These are phyloP conservation scores for Xenopus petersii DNA, from an alignment of 2,797 vertebrate species.

Conservation along the genomic window DNA sequence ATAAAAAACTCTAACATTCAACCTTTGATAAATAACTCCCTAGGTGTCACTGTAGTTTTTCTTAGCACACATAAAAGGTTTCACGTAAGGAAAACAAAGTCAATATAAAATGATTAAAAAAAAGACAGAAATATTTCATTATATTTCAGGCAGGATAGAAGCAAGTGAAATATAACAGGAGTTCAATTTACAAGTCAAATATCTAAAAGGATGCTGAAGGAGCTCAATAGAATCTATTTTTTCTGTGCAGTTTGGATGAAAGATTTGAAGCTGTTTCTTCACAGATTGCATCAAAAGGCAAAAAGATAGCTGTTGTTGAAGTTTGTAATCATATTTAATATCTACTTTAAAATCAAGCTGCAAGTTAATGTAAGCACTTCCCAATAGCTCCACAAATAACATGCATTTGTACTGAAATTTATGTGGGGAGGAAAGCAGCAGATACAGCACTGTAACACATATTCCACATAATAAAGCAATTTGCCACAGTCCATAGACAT, in stretches of 20 bases:
- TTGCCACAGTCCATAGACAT: not conserved
- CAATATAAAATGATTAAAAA: too few relatives aligned
- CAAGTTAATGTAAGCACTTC: conserved; percentile 3
- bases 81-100: too few relatives aligned
- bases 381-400: not conserved
- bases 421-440: not conserved
- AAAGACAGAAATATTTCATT: too few relatives aligned
- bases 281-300: not conserved
- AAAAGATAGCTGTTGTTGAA: conserved; percentile 2
- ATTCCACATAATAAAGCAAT: not conserved
- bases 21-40: too few relatives aligned
- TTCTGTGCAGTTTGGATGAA: conserved; percentile 6
- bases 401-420: not conserved
- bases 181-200: conserved; percentile 10
- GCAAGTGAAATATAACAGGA: not conserved
- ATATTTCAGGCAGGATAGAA: too few relatives aligned
- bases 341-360: conserved; percentile 5
- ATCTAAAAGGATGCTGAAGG: not conserved
- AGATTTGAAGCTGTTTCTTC: not conserved
- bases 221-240: not conserved
- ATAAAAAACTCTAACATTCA: too few relatives aligned
- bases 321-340: conserved; percentile 14
- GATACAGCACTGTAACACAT: not conserved
- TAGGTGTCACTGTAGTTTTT: too few relatives aligned
- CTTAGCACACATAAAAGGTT: too few relatives aligned